Conservation (phyloP, 2,888 invertebrate species). For the Drosophila flavopinicola region DNA sequence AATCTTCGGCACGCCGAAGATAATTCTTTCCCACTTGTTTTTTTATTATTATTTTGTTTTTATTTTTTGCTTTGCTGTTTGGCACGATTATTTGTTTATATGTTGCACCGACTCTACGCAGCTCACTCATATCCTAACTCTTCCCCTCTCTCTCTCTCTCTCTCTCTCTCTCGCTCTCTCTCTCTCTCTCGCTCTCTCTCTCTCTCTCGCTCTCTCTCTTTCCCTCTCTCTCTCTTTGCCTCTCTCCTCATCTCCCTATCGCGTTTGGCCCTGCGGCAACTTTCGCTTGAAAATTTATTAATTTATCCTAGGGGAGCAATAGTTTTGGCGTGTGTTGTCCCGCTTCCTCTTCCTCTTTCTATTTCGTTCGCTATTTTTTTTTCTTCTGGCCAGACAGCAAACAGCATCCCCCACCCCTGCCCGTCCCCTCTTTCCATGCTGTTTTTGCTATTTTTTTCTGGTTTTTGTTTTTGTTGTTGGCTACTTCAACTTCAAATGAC, state of each 20-base stretch:
- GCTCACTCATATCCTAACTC: background rate
- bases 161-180: background rate
- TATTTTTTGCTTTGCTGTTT: constrained; percentile 21
- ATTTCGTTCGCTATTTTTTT: background rate
- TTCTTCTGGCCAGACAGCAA: constrained; percentile 62
- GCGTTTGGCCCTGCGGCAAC: constrained; percentile 43
- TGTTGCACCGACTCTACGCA: constrained; percentile 36
- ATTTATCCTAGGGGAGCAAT: constrained; percentile 78
- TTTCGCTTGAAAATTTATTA: constrained; percentile 75
- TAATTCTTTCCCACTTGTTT: too few species aligned
- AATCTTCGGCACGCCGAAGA: too few species aligned
- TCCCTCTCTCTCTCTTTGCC: too few species aligned
- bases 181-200: background rate
- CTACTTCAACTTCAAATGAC: constrained; percentile 74
- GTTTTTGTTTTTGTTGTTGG: constrained; percentile 16
- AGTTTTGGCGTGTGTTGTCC: constrained; percentile 62
- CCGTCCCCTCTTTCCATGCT: constrained; percentile 6
- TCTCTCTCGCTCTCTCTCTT: background rate
- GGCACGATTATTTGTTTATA: constrained; percentile 54
- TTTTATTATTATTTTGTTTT: constrained; percentile 6
- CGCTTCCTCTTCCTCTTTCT: background rate
- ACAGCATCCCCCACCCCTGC: constrained; percentile 22
- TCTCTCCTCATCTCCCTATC: background rate
- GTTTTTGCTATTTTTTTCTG: constrained; percentile 4
- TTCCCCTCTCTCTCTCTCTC: background rate